Evolutionary conservation across 2,113 vertebrate genomes (phyloP), one percentile per base, ranked within the genome.

Genomic region (Solea solea): DNA sequence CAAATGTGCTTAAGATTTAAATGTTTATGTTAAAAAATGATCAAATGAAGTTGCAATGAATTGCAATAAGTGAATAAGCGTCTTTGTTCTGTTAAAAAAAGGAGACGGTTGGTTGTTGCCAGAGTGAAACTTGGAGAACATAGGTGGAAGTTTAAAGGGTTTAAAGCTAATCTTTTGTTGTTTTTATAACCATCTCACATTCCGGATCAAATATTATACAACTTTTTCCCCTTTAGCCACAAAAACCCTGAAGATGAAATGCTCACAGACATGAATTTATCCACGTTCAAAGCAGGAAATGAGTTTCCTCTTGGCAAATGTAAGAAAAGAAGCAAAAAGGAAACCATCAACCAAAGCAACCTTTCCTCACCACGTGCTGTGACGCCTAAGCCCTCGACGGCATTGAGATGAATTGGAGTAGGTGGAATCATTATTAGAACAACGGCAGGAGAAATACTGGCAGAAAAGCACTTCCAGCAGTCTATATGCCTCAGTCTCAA

Each of bases 341-440:
- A 50, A 71, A 61, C 66, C 27, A 13, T 74, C 72, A 74, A 71
- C 61, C 50, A 63, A 64, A 72, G 68, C 64, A 63, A 74, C 28
- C 58, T 80, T 78, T 78, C 58, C 65, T 74, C 28, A 10, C 55
- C 21, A 11, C 68, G 61, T 64, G 74, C 78, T 4, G 62, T 12
- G 76, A 69, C 51, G 74, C 78, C 66, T 83, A 76, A 83, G 72
- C 78, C 74, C 74, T 58, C 56, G 71, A 74, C 15, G 50, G 62
- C 76, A 68, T 48, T 60, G 68, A 80, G 78, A 85, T 81, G 82
- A 78, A 88, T 80, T 60, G 80, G 63, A 81, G 83, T 85, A 82
- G 80, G 86, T 78, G 74, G 83, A 87, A 85, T 88, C 84, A 84
- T 89, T 80, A 89, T 62, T 74, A 82, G 59, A 84, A 55, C 68